Evolutionary conservation across 2,797 vertebrate genomes (phyloP).

Genomic region (Eulemur rubriventer): DNA sequence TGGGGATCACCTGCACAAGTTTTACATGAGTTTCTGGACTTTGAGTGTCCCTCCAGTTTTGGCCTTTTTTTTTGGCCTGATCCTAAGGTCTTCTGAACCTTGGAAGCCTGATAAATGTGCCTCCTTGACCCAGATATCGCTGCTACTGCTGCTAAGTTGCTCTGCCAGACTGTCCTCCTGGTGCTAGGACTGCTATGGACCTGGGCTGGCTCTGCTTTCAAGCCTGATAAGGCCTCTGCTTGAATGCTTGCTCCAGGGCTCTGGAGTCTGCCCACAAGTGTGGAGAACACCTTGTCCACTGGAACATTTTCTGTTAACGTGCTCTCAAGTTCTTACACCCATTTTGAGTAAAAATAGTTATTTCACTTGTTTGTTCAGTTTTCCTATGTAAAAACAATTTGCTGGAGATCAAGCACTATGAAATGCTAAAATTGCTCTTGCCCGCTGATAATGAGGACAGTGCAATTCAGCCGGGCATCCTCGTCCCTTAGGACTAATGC

Average conservation of each 20-base stretch:
- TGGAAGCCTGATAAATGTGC: not conserved
- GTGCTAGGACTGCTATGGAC: too few relatives aligned
- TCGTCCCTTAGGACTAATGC: not conserved
- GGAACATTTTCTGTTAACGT: not conserved
- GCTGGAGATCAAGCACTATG: not conserved
- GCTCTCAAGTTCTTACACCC: not conserved
- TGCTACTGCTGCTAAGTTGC: not conserved
- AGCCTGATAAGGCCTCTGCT: too few relatives aligned
- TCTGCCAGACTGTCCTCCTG: too few relatives aligned
- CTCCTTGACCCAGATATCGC: not conserved
- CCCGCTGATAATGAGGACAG: not conserved
- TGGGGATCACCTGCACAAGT: not conserved
- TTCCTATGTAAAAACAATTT: not conserved
- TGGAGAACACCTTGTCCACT: not conserved
- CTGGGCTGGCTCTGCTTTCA: not conserved
- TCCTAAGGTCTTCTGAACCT: not conserved
- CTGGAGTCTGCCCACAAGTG: not conserved
- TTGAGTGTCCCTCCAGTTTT: not conserved
- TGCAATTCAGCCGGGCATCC: not conserved
- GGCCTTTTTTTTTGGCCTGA: not conserved
- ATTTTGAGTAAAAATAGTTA: not conserved
- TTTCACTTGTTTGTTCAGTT: constrained; percentile 5
- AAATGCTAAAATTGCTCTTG: not conserved
- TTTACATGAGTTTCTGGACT: not conserved
- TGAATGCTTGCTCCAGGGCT: too few relatives aligned